Evolutionary conservation across 2,888 invertebrate species (phyloP), one percentile per base, ranked within the genome.

Genomic region (Trachelus stipa): DNA sequence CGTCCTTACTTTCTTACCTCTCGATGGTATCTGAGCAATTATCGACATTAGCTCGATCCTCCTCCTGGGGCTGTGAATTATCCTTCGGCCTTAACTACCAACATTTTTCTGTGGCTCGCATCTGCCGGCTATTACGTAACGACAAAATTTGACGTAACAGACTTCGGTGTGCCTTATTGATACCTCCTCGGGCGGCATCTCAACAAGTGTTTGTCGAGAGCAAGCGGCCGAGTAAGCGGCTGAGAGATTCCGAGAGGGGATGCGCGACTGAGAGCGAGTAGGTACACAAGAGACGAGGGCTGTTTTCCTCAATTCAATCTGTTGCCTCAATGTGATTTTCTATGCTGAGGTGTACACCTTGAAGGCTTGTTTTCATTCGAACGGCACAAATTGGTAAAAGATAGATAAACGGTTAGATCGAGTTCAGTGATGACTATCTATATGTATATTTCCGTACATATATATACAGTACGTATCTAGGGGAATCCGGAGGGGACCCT

Each of bases 221-320:
- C 56, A 56, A 79, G 79, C 23, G 40, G 69, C 35, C 76, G 56
- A 77, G 37, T 73, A 71, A 77, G 77, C 71, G 69, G 73, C 71
- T 75, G 74, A 79, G 68, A 34, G 69, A 34, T 75, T 30, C 73
- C 12, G 73, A 73, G 68, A 12, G 68, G 34, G 74, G 77, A 69
- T 83, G 78, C 76, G 77, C 40, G 77, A 80, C 69, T 11, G 34
- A 75, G 73, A 40, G 73, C 56, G 77, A 56, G 40, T 73, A 73
- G 68, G 34, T 71, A 69, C 33, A 69, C 69, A 71, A 79, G 77
- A 77, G 74, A 76, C 69, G 74, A 68, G 69, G 76, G 78, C 69
- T 76, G 80, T 83, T 81, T 83, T 81, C 81, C 76, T 75, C 80
- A 82, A 84, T 85, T 81, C 85, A 85, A 84, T 84, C 81, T 79